Evolutionary conservation across 2,113 vertebrate genomes (phyloP), one percentile per base, ranked within the genome.

Genomic region (Calyptomena viridis): DNA sequence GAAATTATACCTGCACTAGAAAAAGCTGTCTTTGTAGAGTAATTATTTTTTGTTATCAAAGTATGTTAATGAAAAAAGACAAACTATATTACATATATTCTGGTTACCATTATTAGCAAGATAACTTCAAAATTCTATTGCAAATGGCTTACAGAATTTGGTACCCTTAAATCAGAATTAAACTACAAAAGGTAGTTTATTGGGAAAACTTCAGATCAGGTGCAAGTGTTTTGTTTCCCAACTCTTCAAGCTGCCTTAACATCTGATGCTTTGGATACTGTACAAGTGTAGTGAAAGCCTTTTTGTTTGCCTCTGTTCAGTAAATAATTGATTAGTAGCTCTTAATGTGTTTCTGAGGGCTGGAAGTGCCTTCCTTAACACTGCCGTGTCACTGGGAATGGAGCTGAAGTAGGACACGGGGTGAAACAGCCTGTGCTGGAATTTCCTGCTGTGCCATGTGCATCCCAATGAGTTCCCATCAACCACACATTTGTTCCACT

Each of bases 291-390:
- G 69, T 30, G 63, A 56, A 71, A 94, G 44, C 14, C 55, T 86
- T 86, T 86, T 91, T 93, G 86, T 84, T 87, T 95, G 75, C 55
- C 73, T 66, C 20, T 62, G 63, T 31, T 78, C 6, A 3, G 67
- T 87, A 89, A 94, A 93, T 94, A 94, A 92, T 89, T 86, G 74
- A 94, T 95, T 59, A 80, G 56, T 33, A 66, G 39, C 49, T 93
- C 85, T 60, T 93, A 64, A 94, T 67, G 76, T 84, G 60, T 40
- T 79, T 62, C 73, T 87, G 66, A 95, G 94, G 85, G 90, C 73
- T 85, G 76, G 58, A 35, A 77, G 39, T 11, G 72, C 67, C 85
- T 87, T 87, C 68, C 75, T 93, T 68, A 75, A 44, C 11, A 2
- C 39, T 76, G 30, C 21, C 1, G 0, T 74, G 59, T 86, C 73